Evolutionary conservation across 2,888 invertebrate species (phyloP).

Genomic region (Xestia ashworthii): DNA sequence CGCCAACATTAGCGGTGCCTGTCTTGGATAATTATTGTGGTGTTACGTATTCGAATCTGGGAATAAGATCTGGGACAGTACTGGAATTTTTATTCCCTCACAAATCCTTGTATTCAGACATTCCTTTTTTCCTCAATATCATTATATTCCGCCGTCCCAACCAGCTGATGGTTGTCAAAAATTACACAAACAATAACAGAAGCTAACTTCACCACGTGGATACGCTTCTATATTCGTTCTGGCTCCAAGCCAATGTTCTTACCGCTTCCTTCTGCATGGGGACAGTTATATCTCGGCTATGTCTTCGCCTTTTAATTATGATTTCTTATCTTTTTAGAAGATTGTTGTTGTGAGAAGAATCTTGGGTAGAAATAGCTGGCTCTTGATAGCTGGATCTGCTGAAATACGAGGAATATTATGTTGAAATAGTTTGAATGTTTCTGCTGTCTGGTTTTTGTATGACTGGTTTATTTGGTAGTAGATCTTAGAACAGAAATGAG

Average conservation of each 20-base stretch:
- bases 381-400: constrained; percentile 13
- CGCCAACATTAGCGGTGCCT: too few species aligned
- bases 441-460: neutral
- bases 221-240: constrained; percentile 67
- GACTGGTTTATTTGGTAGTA: neutral
- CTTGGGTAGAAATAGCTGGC: neutral
- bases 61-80: too few species aligned
- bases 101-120: neutral
- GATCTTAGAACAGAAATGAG: neutral
- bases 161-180: constrained; percentile 62
- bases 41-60: too few species aligned
- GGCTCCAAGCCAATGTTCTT: constrained; percentile 65
- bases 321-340: constrained; percentile 47
- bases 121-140: constrained; percentile 17
- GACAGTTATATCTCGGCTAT: constrained; percentile 63
- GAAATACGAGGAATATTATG: neutral
- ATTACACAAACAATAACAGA: constrained; percentile 66
- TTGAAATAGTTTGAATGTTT: constrained; percentile 4
- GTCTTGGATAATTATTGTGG: too few species aligned
- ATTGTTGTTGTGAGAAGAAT: constrained; percentile 20
- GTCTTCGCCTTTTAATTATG: constrained; percentile 66
- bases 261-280: constrained; percentile 66
- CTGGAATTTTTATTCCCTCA: too few species aligned
- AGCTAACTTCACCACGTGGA: constrained; percentile 65
- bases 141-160: constrained; percentile 11